phyloP scores from a whole-genome alignment of 2,797 vertebrate species.

The Huso huso region DNA sequence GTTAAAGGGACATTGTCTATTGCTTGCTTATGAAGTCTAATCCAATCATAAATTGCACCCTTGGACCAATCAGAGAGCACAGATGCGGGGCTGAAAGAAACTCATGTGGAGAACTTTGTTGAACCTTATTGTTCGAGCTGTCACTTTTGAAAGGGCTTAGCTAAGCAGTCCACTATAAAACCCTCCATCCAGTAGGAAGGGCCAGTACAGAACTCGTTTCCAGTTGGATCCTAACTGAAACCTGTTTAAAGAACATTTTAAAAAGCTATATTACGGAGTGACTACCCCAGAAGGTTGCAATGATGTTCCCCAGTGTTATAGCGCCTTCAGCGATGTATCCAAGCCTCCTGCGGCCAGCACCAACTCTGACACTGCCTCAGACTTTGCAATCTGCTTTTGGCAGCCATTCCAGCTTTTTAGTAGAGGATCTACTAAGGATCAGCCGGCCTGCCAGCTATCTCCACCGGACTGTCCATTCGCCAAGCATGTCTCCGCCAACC shows the following conservation, averaged over 20 bases:
- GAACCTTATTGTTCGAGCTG: constrained; percentile 86
- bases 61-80: constrained; percentile 76
- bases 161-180: constrained; percentile 77
- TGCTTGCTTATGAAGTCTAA: constrained; percentile 89
- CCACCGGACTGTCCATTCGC: constrained; percentile 56
- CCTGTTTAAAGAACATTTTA: constrained; percentile 27
- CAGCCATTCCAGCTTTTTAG: constrained; percentile 79
- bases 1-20: constrained; percentile 70
- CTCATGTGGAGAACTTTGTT: constrained; percentile 90
- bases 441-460: constrained; percentile 66
- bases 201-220: constrained; percentile 57
- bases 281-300: constrained; percentile 40
- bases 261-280: too few species aligned
- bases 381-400: constrained; percentile 68
- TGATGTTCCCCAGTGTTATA: constrained; percentile 88
- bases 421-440: constrained; percentile 84
- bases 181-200: constrained; percentile 49
- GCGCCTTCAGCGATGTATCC: constrained; percentile 83
- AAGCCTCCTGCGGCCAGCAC: constrained; percentile 68
- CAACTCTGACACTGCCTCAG: constrained; percentile 70
- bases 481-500: constrained; percentile 56
- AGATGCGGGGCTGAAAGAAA: constrained; percentile 70
- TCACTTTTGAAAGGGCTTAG: constrained; percentile 70
- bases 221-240: constrained; percentile 45
- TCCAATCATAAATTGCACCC: constrained; percentile 93